phyloP scores from a whole-genome alignment of 2,797 vertebrate species.

The Coranthus polyacanthus region DNA sequence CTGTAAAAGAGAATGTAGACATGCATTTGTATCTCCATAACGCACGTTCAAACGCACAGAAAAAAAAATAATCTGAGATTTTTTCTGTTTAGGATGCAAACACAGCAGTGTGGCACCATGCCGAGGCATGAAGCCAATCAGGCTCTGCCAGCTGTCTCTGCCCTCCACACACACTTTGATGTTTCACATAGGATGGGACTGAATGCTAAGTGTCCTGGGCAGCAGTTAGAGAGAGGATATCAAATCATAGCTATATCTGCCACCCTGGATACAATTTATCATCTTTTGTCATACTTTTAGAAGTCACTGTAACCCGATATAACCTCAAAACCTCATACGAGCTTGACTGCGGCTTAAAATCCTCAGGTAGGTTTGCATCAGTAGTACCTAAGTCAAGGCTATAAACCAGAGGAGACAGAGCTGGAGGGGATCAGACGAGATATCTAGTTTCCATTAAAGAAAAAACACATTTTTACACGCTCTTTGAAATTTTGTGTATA shows the following conservation, averaged over 20 bases:
- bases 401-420: constrained; percentile 1
- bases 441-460: background rate
- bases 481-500: constrained; percentile 24
- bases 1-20: constrained; percentile 22
- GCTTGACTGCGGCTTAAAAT: constrained; percentile 14
- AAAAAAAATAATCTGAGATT: constrained; percentile 30
- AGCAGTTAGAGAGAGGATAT: constrained; percentile 54
- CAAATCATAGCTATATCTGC: constrained; percentile 44
- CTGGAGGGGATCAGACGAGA: background rate
- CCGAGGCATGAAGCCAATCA: constrained; percentile 71
- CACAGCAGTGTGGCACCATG: constrained; percentile 46
- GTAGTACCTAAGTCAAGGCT: background rate
- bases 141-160: constrained; percentile 73
- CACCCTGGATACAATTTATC: constrained; percentile 42
- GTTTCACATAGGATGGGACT: constrained; percentile 65
- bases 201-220: constrained; percentile 73
- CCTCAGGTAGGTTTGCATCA: constrained; percentile 1
- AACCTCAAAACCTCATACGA: constrained; percentile 8
- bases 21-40: constrained; percentile 4
- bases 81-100: constrained; percentile 68
- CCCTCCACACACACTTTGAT: constrained; percentile 75
- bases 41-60: background rate
- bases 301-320: background rate
- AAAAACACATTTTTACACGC: background rate
- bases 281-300: constrained; percentile 39